These are phyloP conservation scores for Heliangelus exortis DNA, from an alignment of 2,797 vertebrate species.

Conservation along the genomic window DNA sequence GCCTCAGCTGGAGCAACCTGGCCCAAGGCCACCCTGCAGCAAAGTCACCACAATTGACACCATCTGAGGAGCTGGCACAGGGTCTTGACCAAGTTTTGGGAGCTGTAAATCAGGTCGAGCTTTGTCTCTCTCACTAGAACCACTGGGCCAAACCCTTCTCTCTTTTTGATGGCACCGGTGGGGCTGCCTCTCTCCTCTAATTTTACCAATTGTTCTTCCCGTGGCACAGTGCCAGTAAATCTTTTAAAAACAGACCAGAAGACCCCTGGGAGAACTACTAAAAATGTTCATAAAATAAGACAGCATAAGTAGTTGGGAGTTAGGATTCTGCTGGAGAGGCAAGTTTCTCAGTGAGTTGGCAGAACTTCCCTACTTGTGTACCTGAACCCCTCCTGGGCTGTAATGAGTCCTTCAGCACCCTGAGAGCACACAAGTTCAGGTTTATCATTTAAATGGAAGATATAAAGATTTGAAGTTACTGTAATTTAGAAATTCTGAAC, in stretches of 20 bases:
- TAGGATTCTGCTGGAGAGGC: neutral
- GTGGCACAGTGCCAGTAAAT: neutral
- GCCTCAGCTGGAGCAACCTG: neutral
- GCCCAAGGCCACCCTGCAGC: neutral
- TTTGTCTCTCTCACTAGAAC: neutral
- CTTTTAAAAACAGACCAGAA: neutral
- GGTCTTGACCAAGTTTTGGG: neutral
- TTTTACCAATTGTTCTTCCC: neutral
- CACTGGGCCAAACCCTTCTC: neutral
- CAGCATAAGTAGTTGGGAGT: neutral
- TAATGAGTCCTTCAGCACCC: neutral
- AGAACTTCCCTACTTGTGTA: neutral
- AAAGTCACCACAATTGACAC: neutral
- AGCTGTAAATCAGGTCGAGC: neutral
- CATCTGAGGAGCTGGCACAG: neutral
- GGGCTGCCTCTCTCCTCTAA: neutral
- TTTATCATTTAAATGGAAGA: neutral
- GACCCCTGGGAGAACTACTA: neutral
- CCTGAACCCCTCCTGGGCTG: neutral
- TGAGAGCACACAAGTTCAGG: neutral
- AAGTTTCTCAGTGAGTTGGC: neutral
- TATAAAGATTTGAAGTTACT: neutral
- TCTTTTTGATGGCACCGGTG: neutral
- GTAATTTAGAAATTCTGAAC: neutral
- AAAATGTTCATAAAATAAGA: conserved; percentile 12